Conservation (phyloP, 2,888 invertebrate genomes). For the Arctia plantaginis region DNA sequence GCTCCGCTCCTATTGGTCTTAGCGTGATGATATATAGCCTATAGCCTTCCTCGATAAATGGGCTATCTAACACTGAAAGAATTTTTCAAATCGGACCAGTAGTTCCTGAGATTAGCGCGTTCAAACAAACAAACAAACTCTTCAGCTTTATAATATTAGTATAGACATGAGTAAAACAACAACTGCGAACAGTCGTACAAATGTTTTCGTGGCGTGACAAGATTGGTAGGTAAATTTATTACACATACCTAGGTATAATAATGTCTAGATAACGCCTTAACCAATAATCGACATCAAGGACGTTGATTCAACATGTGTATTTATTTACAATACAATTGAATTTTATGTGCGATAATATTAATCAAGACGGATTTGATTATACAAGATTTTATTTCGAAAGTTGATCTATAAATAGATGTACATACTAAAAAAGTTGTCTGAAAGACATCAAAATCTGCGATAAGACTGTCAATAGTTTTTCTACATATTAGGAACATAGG, state of each 20-base stretch:
- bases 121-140: too few relatives aligned
- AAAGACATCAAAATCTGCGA: background rate
- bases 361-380: slow-evolving; percentile 1
- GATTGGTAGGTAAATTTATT: slow-evolving; percentile 38
- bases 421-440: too few relatives aligned
- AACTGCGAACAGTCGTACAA: background rate
- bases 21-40: too few relatives aligned
- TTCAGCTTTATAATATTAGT: too few relatives aligned
- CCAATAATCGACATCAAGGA: slow-evolving; percentile 17
- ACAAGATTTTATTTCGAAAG: background rate
- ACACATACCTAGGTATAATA: slow-evolving; percentile 7
- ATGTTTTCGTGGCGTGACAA: slow-evolving; percentile 32
- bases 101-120: too few relatives aligned
- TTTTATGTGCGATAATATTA: background rate
- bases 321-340: slow-evolving; percentile 8
- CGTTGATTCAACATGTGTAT: slow-evolving; percentile 9
- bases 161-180: background rate
- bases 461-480: background rate
- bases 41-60: too few relatives aligned
- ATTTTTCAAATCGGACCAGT: too few relatives aligned
- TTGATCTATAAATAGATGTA: background rate
- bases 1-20: too few relatives aligned
- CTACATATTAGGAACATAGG: too few relatives aligned
- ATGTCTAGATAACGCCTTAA: slow-evolving; percentile 9
- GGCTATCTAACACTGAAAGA: too few relatives aligned